phyloP scores from a whole-genome alignment of 1,140 invertebrate genomes.

The Drusus annulatus region DNA sequence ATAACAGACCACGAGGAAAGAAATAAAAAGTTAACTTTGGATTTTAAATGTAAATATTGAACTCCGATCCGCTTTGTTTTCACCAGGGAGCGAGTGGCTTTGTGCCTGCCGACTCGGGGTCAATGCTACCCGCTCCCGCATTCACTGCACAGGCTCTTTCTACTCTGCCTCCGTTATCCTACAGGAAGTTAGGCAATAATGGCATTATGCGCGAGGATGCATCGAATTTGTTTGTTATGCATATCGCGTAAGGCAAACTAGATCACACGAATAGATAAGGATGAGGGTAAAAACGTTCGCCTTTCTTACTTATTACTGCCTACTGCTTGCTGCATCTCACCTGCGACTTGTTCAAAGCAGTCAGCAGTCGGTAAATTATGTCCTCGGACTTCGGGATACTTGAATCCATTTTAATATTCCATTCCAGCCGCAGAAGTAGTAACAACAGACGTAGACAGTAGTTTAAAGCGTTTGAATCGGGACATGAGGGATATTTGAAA shows the following conservation, averaged over 20 bases:
- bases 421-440: too few relatives aligned
- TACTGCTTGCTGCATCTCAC: not conserved
- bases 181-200: slow-evolving; percentile 48
- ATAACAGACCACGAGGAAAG: slow-evolving; percentile 52
- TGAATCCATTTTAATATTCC: too few relatives aligned
- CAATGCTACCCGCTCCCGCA: slow-evolving; percentile 5
- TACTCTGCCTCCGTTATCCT: not conserved
- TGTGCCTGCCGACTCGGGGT: slow-evolving; percentile 39
- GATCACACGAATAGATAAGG: slow-evolving; percentile 44
- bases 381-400: too few relatives aligned
- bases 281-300: slow-evolving; percentile 14
- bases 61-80: slow-evolving; percentile 55
- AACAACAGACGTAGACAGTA: too few relatives aligned
- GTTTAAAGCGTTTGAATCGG: too few relatives aligned
- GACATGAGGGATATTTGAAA: too few relatives aligned
- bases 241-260: slow-evolving; percentile 43
- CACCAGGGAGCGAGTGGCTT: slow-evolving; percentile 30
- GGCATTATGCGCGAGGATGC: slow-evolving; percentile 39
- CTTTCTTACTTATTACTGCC: not conserved
- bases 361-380: too few relatives aligned
- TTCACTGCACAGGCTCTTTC: slow-evolving; percentile 5
- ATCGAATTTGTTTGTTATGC: slow-evolving; percentile 51
- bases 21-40: slow-evolving; percentile 55
- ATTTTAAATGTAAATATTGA: slow-evolving; percentile 59
- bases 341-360: not conserved